phyloP scores from a whole-genome alignment of 2,888 invertebrate genomes.

The Sinohyriopsis cumingii region DNA sequence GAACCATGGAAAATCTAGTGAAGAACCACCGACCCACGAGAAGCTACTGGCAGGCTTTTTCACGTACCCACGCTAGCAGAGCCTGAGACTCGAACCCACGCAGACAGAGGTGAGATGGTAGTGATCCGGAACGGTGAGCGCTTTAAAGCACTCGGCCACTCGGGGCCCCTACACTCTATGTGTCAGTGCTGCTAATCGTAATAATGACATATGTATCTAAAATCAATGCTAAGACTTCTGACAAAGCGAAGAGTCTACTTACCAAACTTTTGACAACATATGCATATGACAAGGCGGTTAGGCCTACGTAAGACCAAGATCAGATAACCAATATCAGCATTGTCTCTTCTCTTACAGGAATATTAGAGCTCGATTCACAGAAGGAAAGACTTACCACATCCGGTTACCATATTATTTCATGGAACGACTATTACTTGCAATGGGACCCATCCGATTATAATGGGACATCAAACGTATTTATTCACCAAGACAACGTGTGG shows the following conservation, averaged over 20 bases:
- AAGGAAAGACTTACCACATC: conserved; percentile 26
- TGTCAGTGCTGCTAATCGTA: background rate
- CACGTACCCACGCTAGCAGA: too few relatives aligned
- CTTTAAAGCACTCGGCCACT: too few relatives aligned
- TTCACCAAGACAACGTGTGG: conserved; percentile 4
- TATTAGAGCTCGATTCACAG: conserved; percentile 18
- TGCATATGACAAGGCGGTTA: conserved; percentile 11
- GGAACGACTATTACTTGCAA: conserved; percentile 20
- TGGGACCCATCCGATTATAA: conserved; percentile 19
- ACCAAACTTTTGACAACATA: conserved; percentile 12
- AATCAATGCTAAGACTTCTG: background rate
- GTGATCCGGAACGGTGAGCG: too few relatives aligned
- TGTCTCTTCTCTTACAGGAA: conserved; percentile 13
- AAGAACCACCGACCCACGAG: too few relatives aligned
- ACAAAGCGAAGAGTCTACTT: conserved; percentile 7
- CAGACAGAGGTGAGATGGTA: too few relatives aligned
- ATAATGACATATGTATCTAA: background rate
- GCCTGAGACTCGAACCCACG: too few relatives aligned
- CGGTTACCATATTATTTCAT: conserved; percentile 17
- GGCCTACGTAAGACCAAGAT: conserved; percentile 18
- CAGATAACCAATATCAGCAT: conserved; percentile 17
- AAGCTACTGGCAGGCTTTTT: too few relatives aligned
- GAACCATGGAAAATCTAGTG: too few relatives aligned
- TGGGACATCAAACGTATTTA: background rate
- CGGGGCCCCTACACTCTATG: too few relatives aligned